A percentile compares a stretch with the other conserved stretches of the same genome.
Evolutionary conservation across 2,113 vertebrate species (phyloP).

Genomic region (Brachypodius melanocephalos): DNA sequence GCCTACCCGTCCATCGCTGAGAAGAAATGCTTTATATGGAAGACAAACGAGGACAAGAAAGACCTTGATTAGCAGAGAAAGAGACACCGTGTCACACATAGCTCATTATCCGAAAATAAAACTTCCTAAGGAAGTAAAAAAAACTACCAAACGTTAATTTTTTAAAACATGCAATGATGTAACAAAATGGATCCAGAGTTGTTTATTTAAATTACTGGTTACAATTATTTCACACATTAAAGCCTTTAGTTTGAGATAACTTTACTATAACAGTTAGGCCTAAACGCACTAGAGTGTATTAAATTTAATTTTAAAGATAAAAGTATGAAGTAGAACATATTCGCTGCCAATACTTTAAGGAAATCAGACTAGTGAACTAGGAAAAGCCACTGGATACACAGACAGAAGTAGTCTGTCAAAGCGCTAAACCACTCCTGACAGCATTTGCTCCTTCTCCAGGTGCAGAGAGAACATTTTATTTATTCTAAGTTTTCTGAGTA

Average conservation of each 20-base stretch:
- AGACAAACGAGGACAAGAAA: not conserved
- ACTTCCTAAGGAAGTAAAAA: not conserved
- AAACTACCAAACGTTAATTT: not conserved
- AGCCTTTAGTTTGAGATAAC: not conserved
- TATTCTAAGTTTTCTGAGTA: not conserved
- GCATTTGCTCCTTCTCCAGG: not conserved
- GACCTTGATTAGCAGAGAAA: not conserved
- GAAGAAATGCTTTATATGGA: not conserved
- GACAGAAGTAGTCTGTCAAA: not conserved
- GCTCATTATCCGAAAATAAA: not conserved
- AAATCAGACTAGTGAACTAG: not conserved
- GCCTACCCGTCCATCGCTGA: too few relatives aligned
- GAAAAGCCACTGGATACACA: not conserved
- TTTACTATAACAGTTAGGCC: not conserved
- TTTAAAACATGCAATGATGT: not conserved
- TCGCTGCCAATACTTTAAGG: not conserved
- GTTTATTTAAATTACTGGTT: not conserved
- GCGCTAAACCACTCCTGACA: not conserved
- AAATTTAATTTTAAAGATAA: not conserved
- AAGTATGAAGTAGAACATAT: not conserved
- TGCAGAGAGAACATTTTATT: not conserved
- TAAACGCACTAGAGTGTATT: not conserved
- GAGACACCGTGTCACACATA: not conserved
- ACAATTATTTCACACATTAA: not conserved
- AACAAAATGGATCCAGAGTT: not conserved